Percentiles rank a stretch among this genome's conserved stretches.
Evolutionary conservation across 2,113 vertebrate species (phyloP).

Genomic region (Microcebus griseorufus): DNA sequence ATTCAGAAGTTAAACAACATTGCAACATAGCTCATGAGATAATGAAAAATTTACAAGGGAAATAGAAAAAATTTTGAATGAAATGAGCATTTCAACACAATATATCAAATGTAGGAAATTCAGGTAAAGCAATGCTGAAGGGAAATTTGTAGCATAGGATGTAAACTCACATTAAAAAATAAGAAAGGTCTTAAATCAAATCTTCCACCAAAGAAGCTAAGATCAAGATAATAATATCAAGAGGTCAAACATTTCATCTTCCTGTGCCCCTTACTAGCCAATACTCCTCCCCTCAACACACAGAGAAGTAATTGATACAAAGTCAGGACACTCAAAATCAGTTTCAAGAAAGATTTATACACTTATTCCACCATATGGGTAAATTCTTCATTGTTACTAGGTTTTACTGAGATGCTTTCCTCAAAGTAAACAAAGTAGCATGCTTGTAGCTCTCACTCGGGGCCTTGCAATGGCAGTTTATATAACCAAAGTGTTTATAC

Average conservation of each 20-base stretch:
- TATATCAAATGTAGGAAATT: neutral
- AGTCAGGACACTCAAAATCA: neutral
- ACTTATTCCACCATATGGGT: neutral
- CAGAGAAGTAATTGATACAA: neutral
- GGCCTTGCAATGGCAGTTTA: no score
- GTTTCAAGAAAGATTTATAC: neutral
- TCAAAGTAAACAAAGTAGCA: neutral
- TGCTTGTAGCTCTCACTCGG: no score
- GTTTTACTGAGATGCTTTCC: neutral
- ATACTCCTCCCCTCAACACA: neutral
- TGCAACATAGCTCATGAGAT: neutral
- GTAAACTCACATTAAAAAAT: neutral
- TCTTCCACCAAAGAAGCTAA: neutral
- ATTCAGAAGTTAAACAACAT: neutral
- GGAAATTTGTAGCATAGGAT: neutral
- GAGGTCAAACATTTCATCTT: neutral
- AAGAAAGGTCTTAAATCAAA: conserved; percentile 25
- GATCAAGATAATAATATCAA: neutral
- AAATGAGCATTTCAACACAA: neutral
- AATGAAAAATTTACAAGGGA: neutral
- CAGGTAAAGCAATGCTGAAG: neutral
- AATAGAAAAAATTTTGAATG: neutral
- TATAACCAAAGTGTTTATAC: no score
- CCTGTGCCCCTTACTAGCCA: neutral
- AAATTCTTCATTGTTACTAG: neutral